Evolutionary conservation across 2,888 invertebrate genomes (phyloP).

Genomic region (Osedax frankpressi): DNA sequence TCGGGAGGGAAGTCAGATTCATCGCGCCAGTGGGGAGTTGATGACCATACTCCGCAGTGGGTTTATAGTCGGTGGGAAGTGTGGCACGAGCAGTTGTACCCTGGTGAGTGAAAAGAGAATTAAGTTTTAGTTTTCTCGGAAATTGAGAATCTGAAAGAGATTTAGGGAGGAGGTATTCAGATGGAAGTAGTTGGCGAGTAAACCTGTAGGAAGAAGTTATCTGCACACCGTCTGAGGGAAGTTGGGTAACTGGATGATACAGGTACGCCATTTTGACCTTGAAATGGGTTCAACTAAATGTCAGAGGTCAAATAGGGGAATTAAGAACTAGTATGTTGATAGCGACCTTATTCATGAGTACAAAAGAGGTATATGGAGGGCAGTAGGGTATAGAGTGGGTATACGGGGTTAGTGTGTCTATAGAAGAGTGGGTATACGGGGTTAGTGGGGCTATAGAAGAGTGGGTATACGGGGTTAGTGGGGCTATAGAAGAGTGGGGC

Average conservation of each 20-base stretch:
- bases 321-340: no score
- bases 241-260: conserved; percentile 26
- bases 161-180: not conserved
- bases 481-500: no score
- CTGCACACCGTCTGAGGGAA: conserved; percentile 15
- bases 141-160: conserved; percentile 1
- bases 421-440: not conserved
- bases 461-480: conserved; percentile 19
- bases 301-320: no score
- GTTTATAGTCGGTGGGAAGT: conserved; percentile 24
- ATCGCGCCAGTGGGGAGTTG: conserved; percentile 15
- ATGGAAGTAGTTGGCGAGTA: no score
- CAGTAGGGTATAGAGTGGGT: conserved; percentile 24
- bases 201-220: conserved; percentile 2
- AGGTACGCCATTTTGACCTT: conserved; percentile 17
- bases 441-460: not conserved
- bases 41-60: conserved; percentile 31
- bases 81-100: conserved; percentile 19
- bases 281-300: no score
- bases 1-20: not conserved
- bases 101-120: not conserved
- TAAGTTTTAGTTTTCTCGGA: conserved; percentile 18
- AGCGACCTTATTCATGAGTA: no score
- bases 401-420: not conserved
- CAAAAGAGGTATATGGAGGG: conserved; percentile 23